These are phyloP conservation scores for Agonopterix subpropinquella DNA, from an alignment of 2,888 invertebrate genomes.

Conservation along the genomic window DNA sequence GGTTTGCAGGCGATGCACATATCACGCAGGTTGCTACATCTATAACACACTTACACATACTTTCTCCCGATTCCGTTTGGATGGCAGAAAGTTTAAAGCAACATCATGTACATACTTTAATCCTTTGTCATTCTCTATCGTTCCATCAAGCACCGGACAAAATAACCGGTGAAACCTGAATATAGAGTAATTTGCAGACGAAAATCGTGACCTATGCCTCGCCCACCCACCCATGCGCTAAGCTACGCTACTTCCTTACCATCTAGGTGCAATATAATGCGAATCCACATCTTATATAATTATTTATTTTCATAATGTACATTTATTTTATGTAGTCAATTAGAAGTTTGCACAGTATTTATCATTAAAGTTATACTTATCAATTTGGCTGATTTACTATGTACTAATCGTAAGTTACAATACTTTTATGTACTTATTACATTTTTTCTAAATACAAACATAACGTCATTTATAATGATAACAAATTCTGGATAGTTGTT, in stretches of 20 bases:
- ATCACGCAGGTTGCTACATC: not conserved
- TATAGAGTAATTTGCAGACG: too few species aligned
- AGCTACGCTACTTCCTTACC: constrained; percentile 59
- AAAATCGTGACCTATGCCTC: constrained; percentile 8
- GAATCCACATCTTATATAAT: constrained; percentile 42
- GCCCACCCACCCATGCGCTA: constrained; percentile 36
- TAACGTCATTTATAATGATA: constrained; percentile 14
- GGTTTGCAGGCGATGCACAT: constrained; percentile 37
- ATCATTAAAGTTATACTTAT: constrained; percentile 20
- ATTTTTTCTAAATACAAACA: constrained; percentile 18
- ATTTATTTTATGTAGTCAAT: constrained; percentile 33
- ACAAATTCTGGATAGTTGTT: constrained; percentile 9
- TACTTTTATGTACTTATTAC: constrained; percentile 13
- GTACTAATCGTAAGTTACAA: constrained; percentile 19
- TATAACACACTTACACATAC: too few species aligned
- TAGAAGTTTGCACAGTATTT: constrained; percentile 30
- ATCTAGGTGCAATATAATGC: constrained; percentile 68
- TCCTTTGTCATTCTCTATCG: too few species aligned
- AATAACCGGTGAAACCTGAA: too few species aligned
- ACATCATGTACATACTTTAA: too few species aligned
- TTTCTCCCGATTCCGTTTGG: too few species aligned
- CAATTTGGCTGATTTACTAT: constrained; percentile 28
- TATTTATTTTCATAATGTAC: constrained; percentile 40
- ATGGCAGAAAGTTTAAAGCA: too few species aligned
- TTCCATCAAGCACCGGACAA: too few species aligned